phyloP scores from a whole-genome alignment of 2,113 vertebrate species.

The Ancistrus triradiatus region DNA sequence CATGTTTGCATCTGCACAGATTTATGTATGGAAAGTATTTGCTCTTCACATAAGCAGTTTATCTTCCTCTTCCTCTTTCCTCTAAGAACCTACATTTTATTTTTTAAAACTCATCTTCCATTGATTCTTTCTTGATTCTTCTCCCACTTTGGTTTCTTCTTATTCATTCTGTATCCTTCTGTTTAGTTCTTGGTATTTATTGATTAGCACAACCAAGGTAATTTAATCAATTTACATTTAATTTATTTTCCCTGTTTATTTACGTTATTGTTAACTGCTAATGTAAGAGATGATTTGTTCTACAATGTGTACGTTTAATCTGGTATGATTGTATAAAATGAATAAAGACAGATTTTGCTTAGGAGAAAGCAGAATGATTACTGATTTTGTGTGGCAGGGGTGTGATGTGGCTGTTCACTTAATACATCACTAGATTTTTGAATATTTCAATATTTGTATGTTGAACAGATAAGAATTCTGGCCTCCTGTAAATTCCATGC shows the following conservation, averaged over 20 bases:
- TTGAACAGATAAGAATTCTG: too few relatives aligned
- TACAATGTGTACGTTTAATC: slow-evolving; percentile 49
- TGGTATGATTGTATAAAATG: slow-evolving; percentile 48
- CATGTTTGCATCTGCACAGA: slow-evolving; percentile 36
- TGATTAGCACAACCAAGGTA: slow-evolving; percentile 7
- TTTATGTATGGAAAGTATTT: slow-evolving; percentile 20
- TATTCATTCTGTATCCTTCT: slow-evolving; percentile 3
- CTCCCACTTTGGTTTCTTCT: neutral
- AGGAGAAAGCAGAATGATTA: slow-evolving; percentile 29
- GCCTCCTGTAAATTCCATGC: too few relatives aligned
- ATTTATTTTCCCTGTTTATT: slow-evolving; percentile 40
- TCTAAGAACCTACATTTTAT: slow-evolving; percentile 30
- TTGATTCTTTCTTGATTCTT: neutral
- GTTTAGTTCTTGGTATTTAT: slow-evolving; percentile 40
- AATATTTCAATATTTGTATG: too few relatives aligned
- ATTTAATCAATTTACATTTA: slow-evolving; percentile 23
- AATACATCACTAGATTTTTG: too few relatives aligned
- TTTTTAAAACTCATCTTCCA: slow-evolving; percentile 30
- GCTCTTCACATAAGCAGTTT: slow-evolving; percentile 32
- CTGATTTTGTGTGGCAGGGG: neutral
- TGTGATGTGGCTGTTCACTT: too few relatives aligned
- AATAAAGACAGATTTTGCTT: slow-evolving; percentile 59
- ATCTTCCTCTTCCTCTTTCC: slow-evolving; percentile 41
- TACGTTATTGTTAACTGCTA: slow-evolving; percentile 49
- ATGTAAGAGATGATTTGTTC: slow-evolving; percentile 50